Evolutionary conservation across 2,797 vertebrate species (phyloP).

Genomic region (Diplodus puntazzo): DNA sequence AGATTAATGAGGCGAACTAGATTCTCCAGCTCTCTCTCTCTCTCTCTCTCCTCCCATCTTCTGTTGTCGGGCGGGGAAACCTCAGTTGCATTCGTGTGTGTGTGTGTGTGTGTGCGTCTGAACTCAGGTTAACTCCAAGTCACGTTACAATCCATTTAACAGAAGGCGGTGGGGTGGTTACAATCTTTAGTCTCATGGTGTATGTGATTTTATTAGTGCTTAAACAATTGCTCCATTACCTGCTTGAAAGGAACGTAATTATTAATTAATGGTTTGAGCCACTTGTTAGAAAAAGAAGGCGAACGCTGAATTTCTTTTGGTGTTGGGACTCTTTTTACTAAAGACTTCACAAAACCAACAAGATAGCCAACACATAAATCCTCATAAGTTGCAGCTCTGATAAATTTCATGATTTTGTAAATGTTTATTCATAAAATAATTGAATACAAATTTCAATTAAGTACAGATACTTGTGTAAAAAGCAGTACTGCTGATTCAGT

Average conservation of each 20-base stretch:
- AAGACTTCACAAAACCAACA: not conserved
- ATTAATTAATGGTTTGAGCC: not conserved
- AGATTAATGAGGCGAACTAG: constrained; percentile 81
- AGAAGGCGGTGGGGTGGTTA: constrained; percentile 9
- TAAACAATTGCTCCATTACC: constrained; percentile 20
- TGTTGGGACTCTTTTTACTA: not conserved
- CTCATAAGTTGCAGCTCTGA: not conserved
- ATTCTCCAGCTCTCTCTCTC: constrained; percentile 58
- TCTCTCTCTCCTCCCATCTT: constrained; percentile 55
- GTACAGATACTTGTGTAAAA: too few species aligned
- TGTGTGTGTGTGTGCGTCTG: constrained; percentile 32
- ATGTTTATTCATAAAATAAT: too few species aligned
- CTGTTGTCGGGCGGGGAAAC: constrained; percentile 45
- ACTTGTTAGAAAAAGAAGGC: not conserved
- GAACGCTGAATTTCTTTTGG: not conserved
- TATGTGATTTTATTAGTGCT: constrained; percentile 22
- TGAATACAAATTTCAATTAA: too few species aligned
- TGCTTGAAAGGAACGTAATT: not conserved
- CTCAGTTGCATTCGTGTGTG: constrained; percentile 18
- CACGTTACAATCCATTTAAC: constrained; percentile 52
- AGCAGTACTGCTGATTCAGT: too few species aligned
- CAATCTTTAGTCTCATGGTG: constrained; percentile 3
- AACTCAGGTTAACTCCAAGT: constrained; percentile 55
- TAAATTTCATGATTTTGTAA: too few species aligned
- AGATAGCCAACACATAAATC: too few species aligned